A percentile compares a stretch with the other conserved stretches of the same genome.
phyloP scores from a whole-genome alignment of 2,113 vertebrate genomes.

The Circaetus gallicus region DNA sequence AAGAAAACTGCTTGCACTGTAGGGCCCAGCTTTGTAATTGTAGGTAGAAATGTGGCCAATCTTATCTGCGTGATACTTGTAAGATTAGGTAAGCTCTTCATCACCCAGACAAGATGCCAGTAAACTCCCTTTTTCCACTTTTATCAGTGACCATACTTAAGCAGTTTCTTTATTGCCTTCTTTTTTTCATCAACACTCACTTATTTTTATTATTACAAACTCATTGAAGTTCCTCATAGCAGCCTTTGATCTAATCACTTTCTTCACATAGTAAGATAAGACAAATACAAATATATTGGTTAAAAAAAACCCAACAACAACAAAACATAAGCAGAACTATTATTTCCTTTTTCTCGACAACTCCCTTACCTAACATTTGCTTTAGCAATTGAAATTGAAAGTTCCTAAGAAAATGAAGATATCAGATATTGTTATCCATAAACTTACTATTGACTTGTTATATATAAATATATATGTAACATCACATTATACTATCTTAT shows the following conservation, averaged over 20 bases:
- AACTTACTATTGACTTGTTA: not conserved
- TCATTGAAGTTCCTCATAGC: not conserved
- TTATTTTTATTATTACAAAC: not conserved
- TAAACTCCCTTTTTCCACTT: not conserved
- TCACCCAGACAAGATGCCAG: not conserved
- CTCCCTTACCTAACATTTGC: not conserved
- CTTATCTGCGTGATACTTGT: not conserved
- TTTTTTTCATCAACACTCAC: not conserved
- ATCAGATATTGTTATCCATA: not conserved
- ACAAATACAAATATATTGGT: not conserved
- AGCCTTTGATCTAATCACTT: not conserved
- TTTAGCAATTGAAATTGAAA: not conserved
- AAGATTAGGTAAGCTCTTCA: not conserved
- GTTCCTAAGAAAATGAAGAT: not conserved
- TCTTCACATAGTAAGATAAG: not conserved
- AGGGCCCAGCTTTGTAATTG: not conserved
- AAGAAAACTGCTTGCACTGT: not conserved
- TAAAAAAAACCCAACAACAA: accelerated
- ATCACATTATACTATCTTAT: not conserved
- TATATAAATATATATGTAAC: not conserved
- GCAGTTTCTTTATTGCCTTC: not conserved
- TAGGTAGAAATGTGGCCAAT: not conserved
- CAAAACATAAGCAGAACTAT: not conserved
- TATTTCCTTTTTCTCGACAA: not conserved
- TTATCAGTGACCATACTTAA: not conserved